Evolutionary conservation across 1,140 invertebrate genomes (phyloP).

Genomic region (Magallana gigas): DNA sequence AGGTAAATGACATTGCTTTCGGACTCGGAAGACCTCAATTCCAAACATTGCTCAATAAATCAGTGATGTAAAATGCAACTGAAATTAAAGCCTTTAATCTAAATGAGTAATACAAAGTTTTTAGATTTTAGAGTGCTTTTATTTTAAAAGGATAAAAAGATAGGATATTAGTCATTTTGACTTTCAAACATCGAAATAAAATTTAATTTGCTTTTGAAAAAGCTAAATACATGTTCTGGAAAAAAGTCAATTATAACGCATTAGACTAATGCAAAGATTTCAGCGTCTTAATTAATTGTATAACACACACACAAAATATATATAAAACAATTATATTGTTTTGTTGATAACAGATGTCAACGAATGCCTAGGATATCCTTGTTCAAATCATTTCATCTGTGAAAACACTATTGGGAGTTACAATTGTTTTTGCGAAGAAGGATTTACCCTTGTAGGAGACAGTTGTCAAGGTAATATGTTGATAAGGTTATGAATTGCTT

Average conservation of each 20-base stretch:
- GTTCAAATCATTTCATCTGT: conserved; percentile 53
- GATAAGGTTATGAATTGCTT: too few relatives aligned
- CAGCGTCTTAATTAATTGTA: too few relatives aligned
- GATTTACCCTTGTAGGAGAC: conserved; percentile 31
- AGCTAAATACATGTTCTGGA: not conserved
- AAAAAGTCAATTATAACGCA: too few relatives aligned
- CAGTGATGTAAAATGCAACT: not conserved
- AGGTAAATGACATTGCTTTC: not conserved
- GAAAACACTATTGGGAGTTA: conserved; percentile 60
- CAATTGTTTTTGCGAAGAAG: conserved; percentile 54
- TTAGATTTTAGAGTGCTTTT: not conserved
- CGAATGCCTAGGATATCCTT: conserved; percentile 56
- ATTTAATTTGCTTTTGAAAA: not conserved
- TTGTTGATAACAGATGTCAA: conserved; percentile 54
- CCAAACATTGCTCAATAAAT: too few relatives aligned
- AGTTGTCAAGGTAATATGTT: not conserved
- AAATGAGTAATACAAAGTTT: not conserved
- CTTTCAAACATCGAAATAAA: not conserved
- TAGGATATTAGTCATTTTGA: not conserved
- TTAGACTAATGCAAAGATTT: too few relatives aligned
- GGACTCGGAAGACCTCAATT: not conserved
- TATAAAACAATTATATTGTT: too few relatives aligned
- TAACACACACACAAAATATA: too few relatives aligned
- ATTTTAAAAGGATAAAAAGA: not conserved
- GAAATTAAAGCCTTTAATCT: not conserved